Evolutionary conservation across 2,797 vertebrate genomes (phyloP).

Genomic region (Melanotaenia parkinsoni): DNA sequence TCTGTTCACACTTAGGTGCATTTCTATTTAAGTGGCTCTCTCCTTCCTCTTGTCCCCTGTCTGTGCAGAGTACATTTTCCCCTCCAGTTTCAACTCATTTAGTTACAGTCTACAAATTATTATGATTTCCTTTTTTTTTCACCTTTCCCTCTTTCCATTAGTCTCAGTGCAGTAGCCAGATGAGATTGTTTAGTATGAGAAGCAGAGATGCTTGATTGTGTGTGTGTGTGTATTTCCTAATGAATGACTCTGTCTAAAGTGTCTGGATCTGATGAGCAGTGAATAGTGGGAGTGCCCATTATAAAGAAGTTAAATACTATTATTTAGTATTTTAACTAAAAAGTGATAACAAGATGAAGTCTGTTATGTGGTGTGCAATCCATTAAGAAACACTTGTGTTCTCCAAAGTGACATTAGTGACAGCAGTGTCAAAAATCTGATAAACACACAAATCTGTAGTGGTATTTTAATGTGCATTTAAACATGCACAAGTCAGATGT

Average conservation of each 20-base stretch:
- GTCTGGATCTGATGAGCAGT: conserved; percentile 40
- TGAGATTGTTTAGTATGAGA: conserved; percentile 72
- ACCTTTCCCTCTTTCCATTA: conserved; percentile 41
- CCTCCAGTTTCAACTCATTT: conserved; percentile 57
- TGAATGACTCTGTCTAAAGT: conserved; percentile 31
- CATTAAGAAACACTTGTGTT: conserved; percentile 36
- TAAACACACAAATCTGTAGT: conserved; percentile 19
- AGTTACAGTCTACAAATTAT: conserved; percentile 76
- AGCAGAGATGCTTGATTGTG: conserved; percentile 24
- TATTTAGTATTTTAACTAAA: conserved; percentile 45
- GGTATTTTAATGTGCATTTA: conserved; percentile 41
- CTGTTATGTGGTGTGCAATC: conserved; percentile 31
- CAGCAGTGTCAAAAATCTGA: conserved; percentile 21
- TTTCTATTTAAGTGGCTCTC: conserved; percentile 72
- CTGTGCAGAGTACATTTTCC: conserved; percentile 61
- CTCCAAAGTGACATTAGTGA: conserved; percentile 29
- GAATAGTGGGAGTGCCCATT: conserved; percentile 35
- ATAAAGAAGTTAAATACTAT: conserved; percentile 46
- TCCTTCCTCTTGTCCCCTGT: conserved; percentile 64
- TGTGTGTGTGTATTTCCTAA: conserved; percentile 14
- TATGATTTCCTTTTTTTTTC: conserved; percentile 68
- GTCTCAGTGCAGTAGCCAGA: conserved; percentile 78
- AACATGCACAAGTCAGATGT: conserved; percentile 22
- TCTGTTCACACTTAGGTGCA: conserved; percentile 67
- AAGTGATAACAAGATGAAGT: conserved; percentile 27